phyloP scores from a whole-genome alignment of 1,140 invertebrate species.

The Heliconius nattereri region DNA sequence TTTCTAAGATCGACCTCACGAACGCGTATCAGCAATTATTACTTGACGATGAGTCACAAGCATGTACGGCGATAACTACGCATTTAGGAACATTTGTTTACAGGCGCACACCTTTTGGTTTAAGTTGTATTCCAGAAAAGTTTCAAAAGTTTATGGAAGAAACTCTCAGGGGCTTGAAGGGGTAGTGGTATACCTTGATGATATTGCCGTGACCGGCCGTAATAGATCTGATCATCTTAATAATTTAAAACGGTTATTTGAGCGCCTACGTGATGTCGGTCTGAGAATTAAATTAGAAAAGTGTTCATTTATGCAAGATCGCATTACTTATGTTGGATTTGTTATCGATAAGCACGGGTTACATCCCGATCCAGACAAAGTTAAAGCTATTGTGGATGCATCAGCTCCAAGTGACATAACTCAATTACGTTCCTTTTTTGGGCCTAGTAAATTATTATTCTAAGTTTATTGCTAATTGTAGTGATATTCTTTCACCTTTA shows the following conservation, averaged over 20 bases:
- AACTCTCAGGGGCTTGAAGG: slow-evolving; percentile 36
- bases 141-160: slow-evolving; percentile 43
- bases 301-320: slow-evolving; percentile 45
- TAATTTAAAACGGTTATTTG: slow-evolving; percentile 39
- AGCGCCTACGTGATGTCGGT: slow-evolving; percentile 39
- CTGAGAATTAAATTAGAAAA: slow-evolving; percentile 47
- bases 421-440: slow-evolving; percentile 51
- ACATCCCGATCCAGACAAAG: slow-evolving; percentile 52
- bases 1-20: too few species aligned
- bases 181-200: slow-evolving; percentile 45
- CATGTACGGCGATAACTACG: too few species aligned
- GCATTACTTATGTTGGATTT: slow-evolving; percentile 58
- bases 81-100: not conserved
- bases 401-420: slow-evolving; percentile 52
- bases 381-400: slow-evolving; percentile 60
- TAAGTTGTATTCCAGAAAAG: slow-evolving; percentile 41
- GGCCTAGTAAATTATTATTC: slow-evolving; percentile 52
- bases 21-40: too few species aligned
- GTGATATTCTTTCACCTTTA: slow-evolving; percentile 42
- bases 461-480: slow-evolving; percentile 46
- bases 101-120: not conserved
- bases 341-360: slow-evolving; percentile 59
- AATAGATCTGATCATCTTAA: slow-evolving; percentile 33
- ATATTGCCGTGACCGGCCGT: slow-evolving; percentile 39
- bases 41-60: too few species aligned